A percentile compares a stretch with the other conserved stretches of the same genome.
Conservation (phyloP, 2,113 vertebrate genomes). For the Cochlearius cochlearius region DNA sequence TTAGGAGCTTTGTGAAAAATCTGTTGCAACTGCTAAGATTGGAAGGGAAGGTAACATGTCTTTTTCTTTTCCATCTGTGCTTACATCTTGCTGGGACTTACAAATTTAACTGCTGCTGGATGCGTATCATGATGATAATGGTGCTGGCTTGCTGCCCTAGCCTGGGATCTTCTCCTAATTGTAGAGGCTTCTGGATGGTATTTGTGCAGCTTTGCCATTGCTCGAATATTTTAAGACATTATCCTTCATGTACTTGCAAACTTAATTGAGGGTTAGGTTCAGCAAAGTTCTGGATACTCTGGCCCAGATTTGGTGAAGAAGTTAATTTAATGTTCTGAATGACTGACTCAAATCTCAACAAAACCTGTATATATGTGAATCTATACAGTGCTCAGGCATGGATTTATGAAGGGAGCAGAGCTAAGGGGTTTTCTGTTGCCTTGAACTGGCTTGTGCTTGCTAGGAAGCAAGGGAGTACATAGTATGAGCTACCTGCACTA, state of each 20-base stretch:
- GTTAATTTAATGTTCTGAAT: neutral
- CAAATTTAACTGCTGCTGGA: neutral
- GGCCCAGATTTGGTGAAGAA: neutral
- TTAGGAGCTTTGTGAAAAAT: neutral
- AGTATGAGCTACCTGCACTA: neutral
- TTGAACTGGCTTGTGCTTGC: neutral
- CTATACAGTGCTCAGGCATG: neutral
- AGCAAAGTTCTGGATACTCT: neutral
- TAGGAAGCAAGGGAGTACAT: fast-evolving
- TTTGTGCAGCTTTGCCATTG: neutral
- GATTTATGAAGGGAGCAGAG: neutral
- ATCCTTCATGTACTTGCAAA: neutral
- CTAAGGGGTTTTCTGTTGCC: neutral
- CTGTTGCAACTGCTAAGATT: neutral
- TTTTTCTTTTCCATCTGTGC: neutral
- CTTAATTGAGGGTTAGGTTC: neutral
- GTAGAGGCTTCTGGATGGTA: neutral
- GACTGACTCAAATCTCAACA: neutral
- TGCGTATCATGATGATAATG: neutral
- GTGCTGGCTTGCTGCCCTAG: neutral
- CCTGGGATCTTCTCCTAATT: neutral
- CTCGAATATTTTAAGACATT: neutral
- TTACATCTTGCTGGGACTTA: neutral
- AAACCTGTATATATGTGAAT: neutral
- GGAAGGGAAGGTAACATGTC: neutral